These are phyloP conservation scores for Rhegmatorhina hoffmannsi DNA, from an alignment of 2,113 vertebrate species.

Conservation along the genomic window DNA sequence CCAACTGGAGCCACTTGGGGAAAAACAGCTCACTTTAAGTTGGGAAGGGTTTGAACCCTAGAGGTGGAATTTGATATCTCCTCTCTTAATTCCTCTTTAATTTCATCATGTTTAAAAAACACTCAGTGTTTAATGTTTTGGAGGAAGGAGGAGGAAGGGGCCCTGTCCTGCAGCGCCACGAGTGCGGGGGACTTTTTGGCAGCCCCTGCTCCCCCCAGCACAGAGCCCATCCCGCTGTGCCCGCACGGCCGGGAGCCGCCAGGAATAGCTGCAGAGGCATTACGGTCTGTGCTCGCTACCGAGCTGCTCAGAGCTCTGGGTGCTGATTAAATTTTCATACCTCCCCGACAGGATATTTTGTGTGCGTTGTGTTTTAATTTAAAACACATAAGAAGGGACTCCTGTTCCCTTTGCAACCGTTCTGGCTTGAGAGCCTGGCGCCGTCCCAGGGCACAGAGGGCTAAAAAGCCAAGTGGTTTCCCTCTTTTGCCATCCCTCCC, in stretches of 20 bases:
- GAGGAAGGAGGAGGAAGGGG: not conserved
- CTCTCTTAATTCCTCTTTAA: not conserved
- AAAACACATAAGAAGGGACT: not conserved
- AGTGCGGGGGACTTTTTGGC: not conserved
- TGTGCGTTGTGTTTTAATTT: not conserved
- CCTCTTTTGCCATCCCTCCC: not conserved
- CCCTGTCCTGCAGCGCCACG: fast-evolving
- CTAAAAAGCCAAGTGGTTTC: not conserved
- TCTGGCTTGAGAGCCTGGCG: not conserved
- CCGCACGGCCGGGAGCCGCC: not conserved
- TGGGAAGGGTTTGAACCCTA: not conserved
- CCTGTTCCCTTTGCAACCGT: not conserved
- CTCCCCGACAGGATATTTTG: conserved; percentile 2
- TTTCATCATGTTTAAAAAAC: not conserved
- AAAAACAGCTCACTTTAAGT: not conserved
- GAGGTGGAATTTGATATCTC: not conserved
- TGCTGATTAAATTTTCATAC: conserved; percentile 71
- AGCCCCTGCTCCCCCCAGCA: not conserved
- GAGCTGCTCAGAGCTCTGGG: conserved; percentile 19
- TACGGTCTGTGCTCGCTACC: not conserved
- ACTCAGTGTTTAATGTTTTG: fast-evolving
- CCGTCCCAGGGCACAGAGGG: not conserved
- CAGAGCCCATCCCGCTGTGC: not conserved
- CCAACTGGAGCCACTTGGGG: not conserved
- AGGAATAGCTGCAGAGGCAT: conserved; percentile 57